Evolutionary conservation across 2,888 invertebrate genomes (phyloP), one percentile per base, ranked within the genome.

Genomic region (Pseudolycoriella hygida): DNA sequence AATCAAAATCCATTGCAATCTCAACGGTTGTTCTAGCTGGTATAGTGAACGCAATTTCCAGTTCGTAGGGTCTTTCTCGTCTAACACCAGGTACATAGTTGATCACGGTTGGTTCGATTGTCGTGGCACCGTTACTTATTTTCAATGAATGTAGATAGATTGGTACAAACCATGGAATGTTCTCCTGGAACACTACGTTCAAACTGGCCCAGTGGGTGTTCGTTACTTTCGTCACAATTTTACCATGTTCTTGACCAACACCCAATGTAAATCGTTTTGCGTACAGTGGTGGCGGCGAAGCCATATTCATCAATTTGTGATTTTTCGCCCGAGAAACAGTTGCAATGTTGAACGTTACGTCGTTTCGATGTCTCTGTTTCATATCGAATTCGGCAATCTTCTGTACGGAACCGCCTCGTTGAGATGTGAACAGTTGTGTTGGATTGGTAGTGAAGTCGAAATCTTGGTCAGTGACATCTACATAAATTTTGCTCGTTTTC

Each of bases 201-300:
- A 94, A 66, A 1, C 74, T 57, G 46, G 72, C 70, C 75, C 80
- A 82, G 54, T 85, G 80, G 52, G 79, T 82, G 58, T 93, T 93
- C 47, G 77, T 77, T 43, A 93, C 67, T 61, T 85, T 80, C 17
- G 86, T 86, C 1, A 86, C 81, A 53, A 96, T 80, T 43, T 89
- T 87, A 11, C 94, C 94, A 56, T 76, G 76, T 61, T 92, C 89
- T 65, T 92, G 86, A 0, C 94, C 94, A 67, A 85, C 87, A 3
- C 92, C 93, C 15, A 81, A 70, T n/a, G 87, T 70, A 59, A 83
- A 85, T 53, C 86, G 76, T 57, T 80, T 85, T 10, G 84, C 86
- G 57, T 77, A 73, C 2, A 86, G 54, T 5, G 82, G 68, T 1
- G 90, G 86, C 41, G 77, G 73, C 6, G 44, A 39, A 14, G n/a